Conservation (phyloP, 2,113 vertebrate genomes). For the Apaloderma vittatum region DNA sequence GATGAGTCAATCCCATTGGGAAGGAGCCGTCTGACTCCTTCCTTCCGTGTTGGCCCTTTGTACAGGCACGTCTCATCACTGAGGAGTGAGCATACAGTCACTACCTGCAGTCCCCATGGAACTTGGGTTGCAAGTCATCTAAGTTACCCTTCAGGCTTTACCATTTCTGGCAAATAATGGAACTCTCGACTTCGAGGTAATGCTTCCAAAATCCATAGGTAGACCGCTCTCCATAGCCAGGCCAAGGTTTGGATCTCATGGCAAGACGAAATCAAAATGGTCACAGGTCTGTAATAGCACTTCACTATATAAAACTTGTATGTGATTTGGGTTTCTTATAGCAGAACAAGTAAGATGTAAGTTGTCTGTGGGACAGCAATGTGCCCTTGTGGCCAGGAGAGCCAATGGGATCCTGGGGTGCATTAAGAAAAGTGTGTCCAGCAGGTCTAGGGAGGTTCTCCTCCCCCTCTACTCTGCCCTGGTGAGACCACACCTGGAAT, state of each 20-base stretch:
- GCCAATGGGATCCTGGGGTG: too few species aligned
- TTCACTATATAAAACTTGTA: not conserved
- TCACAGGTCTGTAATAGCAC: not conserved
- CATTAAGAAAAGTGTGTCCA: too few species aligned
- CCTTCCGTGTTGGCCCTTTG: not conserved
- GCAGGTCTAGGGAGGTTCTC: too few species aligned
- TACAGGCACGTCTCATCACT: fast-evolving
- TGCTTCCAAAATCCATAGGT: not conserved
- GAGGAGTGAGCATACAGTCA: not conserved
- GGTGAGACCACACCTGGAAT: too few species aligned
- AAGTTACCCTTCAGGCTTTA: not conserved
- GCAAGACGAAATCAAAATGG: not conserved
- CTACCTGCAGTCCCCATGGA: not conserved
- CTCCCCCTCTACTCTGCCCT: too few species aligned
- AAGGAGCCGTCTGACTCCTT: not conserved
- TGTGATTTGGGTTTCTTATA: not conserved
- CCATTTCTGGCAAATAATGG: not conserved
- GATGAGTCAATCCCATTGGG: not conserved
- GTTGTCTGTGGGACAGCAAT: too few species aligned
- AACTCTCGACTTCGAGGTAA: not conserved
- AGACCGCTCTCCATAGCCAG: not conserved
- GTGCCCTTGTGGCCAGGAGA: too few species aligned
- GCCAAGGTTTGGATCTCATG: not conserved
- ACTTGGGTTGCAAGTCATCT: not conserved
- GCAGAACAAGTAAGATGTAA: too few species aligned